These are phyloP conservation scores for Smithornis capensis DNA, from an alignment of 2,113 vertebrate species.

Conservation along the genomic window DNA sequence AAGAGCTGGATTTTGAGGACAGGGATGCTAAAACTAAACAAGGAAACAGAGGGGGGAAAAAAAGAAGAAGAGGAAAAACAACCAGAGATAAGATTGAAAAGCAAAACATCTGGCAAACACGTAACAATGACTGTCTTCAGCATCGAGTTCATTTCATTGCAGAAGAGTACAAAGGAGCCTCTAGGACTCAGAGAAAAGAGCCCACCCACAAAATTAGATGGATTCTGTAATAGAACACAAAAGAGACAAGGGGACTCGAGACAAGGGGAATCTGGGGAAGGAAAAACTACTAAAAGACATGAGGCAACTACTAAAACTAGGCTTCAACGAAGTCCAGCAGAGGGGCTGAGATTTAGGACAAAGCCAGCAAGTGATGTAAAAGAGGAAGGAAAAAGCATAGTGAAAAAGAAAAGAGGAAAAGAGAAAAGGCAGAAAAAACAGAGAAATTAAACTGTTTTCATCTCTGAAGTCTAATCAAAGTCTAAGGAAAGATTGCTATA, in stretches of 20 bases:
- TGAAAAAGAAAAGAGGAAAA: background rate
- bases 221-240: background rate
- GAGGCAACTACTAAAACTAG: background rate
- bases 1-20: background rate
- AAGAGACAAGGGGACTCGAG: background rate
- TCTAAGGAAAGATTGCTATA: background rate
- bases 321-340: background rate
- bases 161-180: background rate
- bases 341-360: background rate
- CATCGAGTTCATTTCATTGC: background rate
- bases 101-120: background rate
- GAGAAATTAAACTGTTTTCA: background rate
- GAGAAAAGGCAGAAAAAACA: background rate
- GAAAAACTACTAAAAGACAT: background rate
- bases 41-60: background rate
- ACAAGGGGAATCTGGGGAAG: background rate
- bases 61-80: background rate
- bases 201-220: background rate
- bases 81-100: background rate
- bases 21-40: background rate
- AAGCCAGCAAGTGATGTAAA: background rate
- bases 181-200: background rate
- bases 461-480: background rate
- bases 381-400: accelerated
- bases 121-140: background rate